Conservation (phyloP, 2,797 vertebrate genomes). For the Alcedo atthis region DNA sequence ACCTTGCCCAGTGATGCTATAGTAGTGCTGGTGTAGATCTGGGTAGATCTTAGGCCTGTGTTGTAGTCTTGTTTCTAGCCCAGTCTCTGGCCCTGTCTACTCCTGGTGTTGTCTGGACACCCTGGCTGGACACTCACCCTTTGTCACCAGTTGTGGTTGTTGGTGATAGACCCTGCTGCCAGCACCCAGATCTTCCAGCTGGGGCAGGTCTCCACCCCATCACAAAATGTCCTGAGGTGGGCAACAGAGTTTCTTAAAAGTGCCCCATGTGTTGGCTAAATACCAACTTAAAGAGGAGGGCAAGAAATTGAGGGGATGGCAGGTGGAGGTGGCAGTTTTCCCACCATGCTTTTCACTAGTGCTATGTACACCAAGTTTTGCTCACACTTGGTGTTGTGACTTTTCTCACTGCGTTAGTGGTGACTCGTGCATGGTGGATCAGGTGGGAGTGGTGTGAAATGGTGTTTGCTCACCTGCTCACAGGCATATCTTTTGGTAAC, state of each 20-base stretch:
- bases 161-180: neutral
- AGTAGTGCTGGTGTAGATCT: neutral
- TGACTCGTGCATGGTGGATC: fast-evolving
- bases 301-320: neutral
- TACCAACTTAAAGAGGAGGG: neutral
- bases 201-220: neutral
- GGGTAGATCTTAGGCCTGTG: neutral
- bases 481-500: neutral
- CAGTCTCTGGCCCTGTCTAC: neutral
- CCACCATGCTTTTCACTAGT: neutral
- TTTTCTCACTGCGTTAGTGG: neutral
- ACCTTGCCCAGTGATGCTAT: fast-evolving
- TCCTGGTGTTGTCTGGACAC: neutral
- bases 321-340: neutral
- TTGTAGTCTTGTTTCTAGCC: neutral
- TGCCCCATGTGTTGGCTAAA: neutral
- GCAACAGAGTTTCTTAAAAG: neutral
- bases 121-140: neutral
- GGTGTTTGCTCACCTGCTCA: neutral
- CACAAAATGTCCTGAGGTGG: neutral
- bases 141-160: neutral
- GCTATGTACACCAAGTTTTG: neutral
- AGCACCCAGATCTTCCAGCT: neutral
- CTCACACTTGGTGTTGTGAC: neutral
- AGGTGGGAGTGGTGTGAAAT: neutral